A percentile compares a stretch with the other conserved stretches of the same genome.
phyloP scores from a whole-genome alignment of 1,140 invertebrate species.

The Musca vetustissima region DNA sequence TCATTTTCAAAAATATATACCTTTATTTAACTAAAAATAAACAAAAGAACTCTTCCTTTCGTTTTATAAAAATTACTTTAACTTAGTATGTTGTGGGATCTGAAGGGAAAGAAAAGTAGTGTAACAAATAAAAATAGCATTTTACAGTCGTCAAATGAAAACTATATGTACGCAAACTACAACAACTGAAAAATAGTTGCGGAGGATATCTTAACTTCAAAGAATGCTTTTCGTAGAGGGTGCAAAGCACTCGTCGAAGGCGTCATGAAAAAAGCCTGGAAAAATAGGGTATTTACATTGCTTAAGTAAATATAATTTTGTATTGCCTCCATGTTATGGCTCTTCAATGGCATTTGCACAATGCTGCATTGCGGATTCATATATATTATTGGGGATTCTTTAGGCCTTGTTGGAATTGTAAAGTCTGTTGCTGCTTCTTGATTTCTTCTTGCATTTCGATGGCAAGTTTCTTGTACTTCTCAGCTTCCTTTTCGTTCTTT shows the following conservation, averaged over 20 bases:
- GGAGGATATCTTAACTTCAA: background rate
- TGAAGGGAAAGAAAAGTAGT: background rate
- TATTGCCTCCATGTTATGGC: too few species aligned
- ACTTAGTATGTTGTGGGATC: background rate
- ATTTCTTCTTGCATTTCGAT: slow-evolving; percentile 69
- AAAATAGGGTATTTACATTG: slow-evolving; percentile 5
- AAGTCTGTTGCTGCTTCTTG: slow-evolving; percentile 59
- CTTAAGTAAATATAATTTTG: background rate
- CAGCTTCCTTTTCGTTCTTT: slow-evolving; percentile 69
- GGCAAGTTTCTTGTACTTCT: slow-evolving; percentile 71
- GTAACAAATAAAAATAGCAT: background rate
- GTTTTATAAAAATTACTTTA: slow-evolving; percentile 5
- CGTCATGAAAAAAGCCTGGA: background rate
- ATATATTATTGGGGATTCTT: slow-evolving; percentile 23
- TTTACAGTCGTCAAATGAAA: too few species aligned
- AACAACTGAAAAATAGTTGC: background rate
- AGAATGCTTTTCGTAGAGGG: too few species aligned
- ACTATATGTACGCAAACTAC: too few species aligned
- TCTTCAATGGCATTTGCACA: too few species aligned
- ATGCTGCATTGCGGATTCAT: background rate
- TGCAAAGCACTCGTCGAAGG: background rate
- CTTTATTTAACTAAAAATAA: background rate
- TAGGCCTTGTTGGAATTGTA: slow-evolving; percentile 69
- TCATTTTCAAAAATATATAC: slow-evolving; percentile 7
- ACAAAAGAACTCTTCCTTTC: background rate